A percentile compares a stretch with the other conserved stretches of the same genome.
These are phyloP conservation scores for Petrolisthes cinctipes DNA, from an alignment of 2,888 invertebrate species.

Conservation along the genomic window DNA sequence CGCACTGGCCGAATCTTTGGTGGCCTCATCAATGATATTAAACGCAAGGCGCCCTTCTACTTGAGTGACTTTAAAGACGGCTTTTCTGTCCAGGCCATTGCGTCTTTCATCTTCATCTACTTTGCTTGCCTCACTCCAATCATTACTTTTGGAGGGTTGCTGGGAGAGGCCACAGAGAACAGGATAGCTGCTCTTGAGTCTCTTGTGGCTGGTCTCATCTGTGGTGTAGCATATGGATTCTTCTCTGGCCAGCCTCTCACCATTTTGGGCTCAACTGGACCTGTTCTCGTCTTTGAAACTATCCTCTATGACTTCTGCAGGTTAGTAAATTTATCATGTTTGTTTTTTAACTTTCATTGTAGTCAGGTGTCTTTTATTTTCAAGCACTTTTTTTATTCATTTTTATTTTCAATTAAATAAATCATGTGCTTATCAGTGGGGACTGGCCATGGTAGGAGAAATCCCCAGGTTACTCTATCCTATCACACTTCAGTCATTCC, in stretches of 20 bases:
- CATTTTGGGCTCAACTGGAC: conserved; percentile 94
- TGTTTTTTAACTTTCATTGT: too few species aligned
- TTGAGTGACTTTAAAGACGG: conserved; percentile 76
- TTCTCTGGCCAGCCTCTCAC: conserved; percentile 96
- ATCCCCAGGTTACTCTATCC: too few species aligned
- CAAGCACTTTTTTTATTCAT: too few species aligned
- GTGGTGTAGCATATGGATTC: conserved; percentile 93
- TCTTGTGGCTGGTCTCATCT: conserved; percentile 79
- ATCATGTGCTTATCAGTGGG: too few species aligned
- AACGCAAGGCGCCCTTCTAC: conserved; percentile 72
- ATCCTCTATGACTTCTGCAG: conserved; percentile 94
- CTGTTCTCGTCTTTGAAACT: conserved; percentile 97
- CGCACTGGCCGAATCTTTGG: conserved; percentile 73
- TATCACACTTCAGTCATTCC: too few species aligned
- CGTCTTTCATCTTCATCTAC: conserved; percentile 96
- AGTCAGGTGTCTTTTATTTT: too few species aligned
- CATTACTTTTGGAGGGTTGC: conserved; percentile 94
- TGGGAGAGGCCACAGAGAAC: conserved; percentile 93
- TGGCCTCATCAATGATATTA: conserved; percentile 73
- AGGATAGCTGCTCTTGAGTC: conserved; percentile 84
- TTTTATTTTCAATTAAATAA: too few species aligned
- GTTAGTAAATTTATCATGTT: conserved; percentile 70
- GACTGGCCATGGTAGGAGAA: too few species aligned
- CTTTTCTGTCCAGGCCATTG: conserved; percentile 90
- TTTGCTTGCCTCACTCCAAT: conserved; percentile 98